Percentiles rank a stretch among this genome's conserved stretches.
Evolutionary conservation across 2,113 vertebrate species (phyloP).

Genomic region (Cettia cetti): DNA sequence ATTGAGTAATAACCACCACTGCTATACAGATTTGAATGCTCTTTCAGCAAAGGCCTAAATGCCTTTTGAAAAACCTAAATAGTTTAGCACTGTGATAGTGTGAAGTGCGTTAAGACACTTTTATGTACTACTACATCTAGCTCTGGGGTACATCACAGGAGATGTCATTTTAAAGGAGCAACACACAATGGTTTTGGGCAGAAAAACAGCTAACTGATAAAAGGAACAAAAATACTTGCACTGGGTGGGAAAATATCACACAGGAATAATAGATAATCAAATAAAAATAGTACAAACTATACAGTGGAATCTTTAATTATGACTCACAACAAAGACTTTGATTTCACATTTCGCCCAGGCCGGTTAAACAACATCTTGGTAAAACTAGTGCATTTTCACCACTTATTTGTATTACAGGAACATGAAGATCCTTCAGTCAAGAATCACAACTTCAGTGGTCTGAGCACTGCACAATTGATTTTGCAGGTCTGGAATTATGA

Average conservation of each 20-base stretch:
- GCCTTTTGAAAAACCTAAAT: conserved; percentile 35
- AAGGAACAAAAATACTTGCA: not conserved
- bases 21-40: not conserved
- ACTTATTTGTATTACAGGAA: not conserved
- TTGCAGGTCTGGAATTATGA: not conserved
- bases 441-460: not conserved
- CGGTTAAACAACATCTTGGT: not conserved
- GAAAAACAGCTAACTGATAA: not conserved
- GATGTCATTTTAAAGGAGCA: not conserved
- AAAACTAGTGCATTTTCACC: not conserved
- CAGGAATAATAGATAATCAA: not conserved
- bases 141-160: not conserved
- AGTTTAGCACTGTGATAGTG: not conserved
- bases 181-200: not conserved
- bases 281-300: not conserved
- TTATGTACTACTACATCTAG: not conserved
- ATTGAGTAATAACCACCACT: not conserved
- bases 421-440: not conserved
- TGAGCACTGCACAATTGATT: not conserved
- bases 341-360: not conserved
- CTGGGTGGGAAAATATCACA: not conserved
- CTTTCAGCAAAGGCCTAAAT: conserved; percentile 15
- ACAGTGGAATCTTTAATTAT: not conserved
- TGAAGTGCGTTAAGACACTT: conserved; percentile 11
- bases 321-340: not conserved